Evolutionary conservation across 2,113 vertebrate species (phyloP).

Genomic region (Bubo scandiacus): DNA sequence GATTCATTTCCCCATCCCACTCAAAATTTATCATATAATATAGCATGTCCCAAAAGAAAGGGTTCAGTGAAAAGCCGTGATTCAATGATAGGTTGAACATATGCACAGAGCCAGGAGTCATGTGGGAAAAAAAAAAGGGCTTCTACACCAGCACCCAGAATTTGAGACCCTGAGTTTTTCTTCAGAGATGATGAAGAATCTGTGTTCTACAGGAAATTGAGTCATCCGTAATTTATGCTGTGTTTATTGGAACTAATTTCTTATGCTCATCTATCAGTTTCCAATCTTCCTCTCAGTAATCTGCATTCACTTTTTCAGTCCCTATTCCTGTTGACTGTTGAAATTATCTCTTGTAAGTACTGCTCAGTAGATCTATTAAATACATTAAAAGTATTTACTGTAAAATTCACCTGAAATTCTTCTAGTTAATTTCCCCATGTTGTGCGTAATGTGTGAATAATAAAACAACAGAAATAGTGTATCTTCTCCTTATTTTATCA

Average conservation of each 20-base stretch:
- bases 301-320: background rate
- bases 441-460: background rate
- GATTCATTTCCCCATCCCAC: background rate
- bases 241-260: conserved; percentile 13
- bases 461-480: background rate
- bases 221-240: background rate
- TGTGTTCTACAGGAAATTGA: background rate
- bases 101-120: background rate
- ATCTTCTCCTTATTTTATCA: background rate
- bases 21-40: background rate
- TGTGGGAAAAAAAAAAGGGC: background rate
- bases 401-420: background rate
- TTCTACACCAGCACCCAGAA: background rate
- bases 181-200: background rate
- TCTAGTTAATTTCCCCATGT: background rate
- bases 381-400: background rate
- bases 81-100: background rate
- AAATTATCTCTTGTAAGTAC: background rate
- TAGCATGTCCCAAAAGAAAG: background rate
- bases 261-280: background rate
- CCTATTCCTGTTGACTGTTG: background rate
- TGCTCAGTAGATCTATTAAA: background rate
- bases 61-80: background rate
- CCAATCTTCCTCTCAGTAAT: background rate
- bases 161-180: background rate